These are phyloP conservation scores for Coenonympha arcania DNA, from an alignment of 2,888 invertebrate genomes.

Conservation along the genomic window DNA sequence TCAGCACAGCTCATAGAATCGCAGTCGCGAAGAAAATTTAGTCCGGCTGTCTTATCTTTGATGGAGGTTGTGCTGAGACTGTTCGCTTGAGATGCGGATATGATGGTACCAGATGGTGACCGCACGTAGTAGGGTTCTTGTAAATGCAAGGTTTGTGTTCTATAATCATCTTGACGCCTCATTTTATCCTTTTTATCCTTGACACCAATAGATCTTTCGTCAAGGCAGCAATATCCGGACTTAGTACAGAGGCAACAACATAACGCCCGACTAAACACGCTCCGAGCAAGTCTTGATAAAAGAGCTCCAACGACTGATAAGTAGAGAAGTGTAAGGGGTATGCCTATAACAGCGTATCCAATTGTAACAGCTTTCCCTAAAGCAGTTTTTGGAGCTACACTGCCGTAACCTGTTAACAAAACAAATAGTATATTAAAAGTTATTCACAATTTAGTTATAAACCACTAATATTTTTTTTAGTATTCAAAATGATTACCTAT, in stretches of 20 bases:
- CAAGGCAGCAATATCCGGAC: conserved; percentile 90
- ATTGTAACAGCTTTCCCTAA: conserved; percentile 93
- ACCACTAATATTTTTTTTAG: background rate
- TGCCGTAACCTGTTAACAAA: conserved; percentile 86
- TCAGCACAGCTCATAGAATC: conserved; percentile 77
- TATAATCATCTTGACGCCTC: conserved; percentile 79
- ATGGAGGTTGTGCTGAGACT: conserved; percentile 57
- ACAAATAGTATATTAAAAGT: background rate
- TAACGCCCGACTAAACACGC: conserved; percentile 85
- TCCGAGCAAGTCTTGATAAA: conserved; percentile 86
- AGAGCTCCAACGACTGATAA: conserved; percentile 89
- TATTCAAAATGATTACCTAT: conserved; percentile 76
- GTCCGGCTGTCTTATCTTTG: conserved; percentile 61
- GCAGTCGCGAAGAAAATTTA: conserved; percentile 66
- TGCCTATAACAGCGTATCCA: conserved; percentile 89
- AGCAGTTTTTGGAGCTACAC: conserved; percentile 91
- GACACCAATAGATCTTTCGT: conserved; percentile 85
- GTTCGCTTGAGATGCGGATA: conserved; percentile 70
- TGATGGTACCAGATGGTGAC: conserved; percentile 70
- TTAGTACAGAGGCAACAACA: conserved; percentile 92
- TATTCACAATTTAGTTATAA: background rate
- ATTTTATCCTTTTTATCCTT: conserved; percentile 86
- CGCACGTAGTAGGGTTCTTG: conserved; percentile 83
- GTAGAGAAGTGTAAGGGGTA: conserved; percentile 89
- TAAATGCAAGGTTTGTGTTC: conserved; percentile 75